A percentile compares a stretch with the other conserved stretches of the same genome.
phyloP scores from a whole-genome alignment of 2,113 vertebrate genomes.

The Petaurus breviceps region DNA sequence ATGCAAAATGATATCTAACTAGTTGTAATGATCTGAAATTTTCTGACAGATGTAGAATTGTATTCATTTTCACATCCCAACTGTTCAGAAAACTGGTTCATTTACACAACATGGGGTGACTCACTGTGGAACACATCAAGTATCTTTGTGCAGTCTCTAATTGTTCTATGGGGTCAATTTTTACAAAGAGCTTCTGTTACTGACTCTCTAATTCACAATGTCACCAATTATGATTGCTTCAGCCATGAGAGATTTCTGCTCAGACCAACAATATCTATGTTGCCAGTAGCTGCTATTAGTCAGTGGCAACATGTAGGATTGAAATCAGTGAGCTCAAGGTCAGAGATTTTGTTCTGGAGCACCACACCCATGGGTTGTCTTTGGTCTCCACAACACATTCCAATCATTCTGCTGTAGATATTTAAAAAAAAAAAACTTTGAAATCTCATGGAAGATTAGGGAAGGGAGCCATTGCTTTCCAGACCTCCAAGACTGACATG shows the following conservation, averaged over 20 bases:
- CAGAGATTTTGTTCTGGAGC: constrained; percentile 34
- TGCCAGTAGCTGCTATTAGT: constrained; percentile 30
- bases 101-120: neutral
- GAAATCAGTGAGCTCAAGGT: constrained; percentile 10
- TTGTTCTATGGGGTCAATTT: neutral
- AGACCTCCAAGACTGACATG: constrained; percentile 54
- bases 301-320: constrained; percentile 12
- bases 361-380: constrained; percentile 9
- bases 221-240: constrained; percentile 8
- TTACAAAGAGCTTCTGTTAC: constrained; percentile 13
- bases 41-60: neutral
- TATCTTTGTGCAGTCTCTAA: constrained; percentile 24
- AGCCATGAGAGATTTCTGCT: neutral
- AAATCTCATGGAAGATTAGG: constrained; percentile 29
- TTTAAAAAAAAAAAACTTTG: neutral
- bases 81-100: neutral
- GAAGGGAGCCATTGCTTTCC: constrained; percentile 31
- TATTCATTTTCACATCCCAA: neutral
- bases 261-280: neutral
- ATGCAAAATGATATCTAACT: neutral
- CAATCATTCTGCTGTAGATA: neutral
- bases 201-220: neutral
- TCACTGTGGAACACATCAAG: neutral
- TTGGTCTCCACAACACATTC: constrained; percentile 35
- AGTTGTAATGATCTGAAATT: neutral